Evolutionary conservation across 2,888 invertebrate species (phyloP), one percentile per base, ranked within the genome.

Genomic region (Epinotia brunnichana): DNA sequence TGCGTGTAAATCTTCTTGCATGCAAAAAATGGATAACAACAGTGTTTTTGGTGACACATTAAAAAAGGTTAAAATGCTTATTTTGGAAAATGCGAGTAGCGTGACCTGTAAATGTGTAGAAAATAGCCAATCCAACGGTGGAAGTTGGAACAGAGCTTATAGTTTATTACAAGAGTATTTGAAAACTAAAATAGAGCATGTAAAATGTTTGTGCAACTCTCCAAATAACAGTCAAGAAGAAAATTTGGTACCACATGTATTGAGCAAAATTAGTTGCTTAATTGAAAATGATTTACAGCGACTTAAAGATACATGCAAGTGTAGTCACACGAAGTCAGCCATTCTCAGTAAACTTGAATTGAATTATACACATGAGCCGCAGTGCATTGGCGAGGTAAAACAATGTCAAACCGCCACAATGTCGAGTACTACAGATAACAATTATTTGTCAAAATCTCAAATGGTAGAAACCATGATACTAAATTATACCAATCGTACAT

Each of bases 161-260:
- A 83, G 83, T 59, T 81, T 93, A 76, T 79, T 93, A 68, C 87
- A 90, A 82, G 93, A 93, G 81, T 93, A 92, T 82, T 82, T 93
- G 57, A 90, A 88, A 82, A 82, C 85, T 0, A 93, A 93, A 89
- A 86, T 93, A 24, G 85, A 88, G 74, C 86, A 85, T 60, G 86
- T 87, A 13, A 83, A 90, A 74, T 91, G 91, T 77, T 75, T 81
- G 44, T 90, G 90, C 79, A 70, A 79, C 60, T 70, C 80, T 7
- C 76, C 76, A 57, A 79, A 81, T 19, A 77, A 83, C 53, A 80
- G 77, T 67, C 83, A 83, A 75, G 77, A 84, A 17, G 69, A 70
- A 1, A 66, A 44, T 39, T 66, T 85, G 39, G 78, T 91, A 66
- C 85, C 88, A 9, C 80, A 82, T 56, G 79, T 92, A 57, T 81